Evolutionary conservation across 30 jellyfish, hydroid and myxozoan species (phyloP), one percentile per base, ranked within the genome.

Genomic region (Turritopsis rubra): DNA sequence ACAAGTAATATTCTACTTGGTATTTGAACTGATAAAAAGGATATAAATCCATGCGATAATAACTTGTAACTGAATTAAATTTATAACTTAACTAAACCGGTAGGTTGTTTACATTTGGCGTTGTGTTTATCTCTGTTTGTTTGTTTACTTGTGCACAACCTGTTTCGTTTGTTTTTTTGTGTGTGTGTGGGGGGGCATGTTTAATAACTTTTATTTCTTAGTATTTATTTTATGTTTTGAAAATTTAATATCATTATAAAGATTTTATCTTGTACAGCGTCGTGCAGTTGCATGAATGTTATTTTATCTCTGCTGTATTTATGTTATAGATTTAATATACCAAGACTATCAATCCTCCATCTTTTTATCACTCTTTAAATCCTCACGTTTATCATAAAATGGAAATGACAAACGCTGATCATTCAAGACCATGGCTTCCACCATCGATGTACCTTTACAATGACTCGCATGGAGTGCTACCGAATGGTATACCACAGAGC

Each of bases 391-490:
- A 41, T 41, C 60, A 76, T 21, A 80, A 30, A 53, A 80, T 80
- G 87, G 87, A 80, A 60, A 80, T 80, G 87, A 52, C 52, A 25
- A 80, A 70, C 53, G 81, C 65, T 24, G 87, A 80, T 21, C 87
- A 80, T 65, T 23, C 82, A n/a, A 53, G 87, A 53, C 60, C 60
- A 41, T 80, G 87, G 87, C 65, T 80, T 60, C 87, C 54, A 19
- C 87, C 87, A 19, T 65, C 87, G 29, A 80, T 80, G 87, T 80
- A 80, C 52, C 28, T 80, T 23, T 80, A 65, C 53, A 81, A 65
- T 30, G 87, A 80, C 52, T 22, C 71, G 52, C 53, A 27, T 23
- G 27, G 82, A 0, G 53, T 80, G 53, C 22, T 52, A 53, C 81
- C 87, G 20, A 53, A 60, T 70, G 87, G 53, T 53, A 28, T 80